Conservation (phyloP, 2,113 vertebrate species). For the Ceratotherium simum region DNA sequence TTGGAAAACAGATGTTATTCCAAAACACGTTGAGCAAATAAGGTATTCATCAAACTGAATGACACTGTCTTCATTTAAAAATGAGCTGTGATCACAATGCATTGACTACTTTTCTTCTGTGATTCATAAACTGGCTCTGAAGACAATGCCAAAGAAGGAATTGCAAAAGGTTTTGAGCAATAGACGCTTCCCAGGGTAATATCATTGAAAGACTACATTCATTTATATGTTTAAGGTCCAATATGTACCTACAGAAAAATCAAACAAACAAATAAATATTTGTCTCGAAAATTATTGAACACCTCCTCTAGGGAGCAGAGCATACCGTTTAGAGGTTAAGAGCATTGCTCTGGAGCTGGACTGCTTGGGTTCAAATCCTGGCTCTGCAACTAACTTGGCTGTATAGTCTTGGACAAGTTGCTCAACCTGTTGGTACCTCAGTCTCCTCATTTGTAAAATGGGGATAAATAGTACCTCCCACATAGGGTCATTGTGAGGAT, state of each 20-base stretch:
- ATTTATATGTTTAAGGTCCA: background rate
- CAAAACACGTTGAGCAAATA: background rate
- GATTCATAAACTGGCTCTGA: slow-evolving; percentile 25
- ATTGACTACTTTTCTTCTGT: slow-evolving; percentile 15
- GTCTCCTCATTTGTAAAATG: slow-evolving; percentile 44
- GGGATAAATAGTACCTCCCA: background rate
- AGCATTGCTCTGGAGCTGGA: background rate
- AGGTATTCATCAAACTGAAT: background rate
- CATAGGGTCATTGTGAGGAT: background rate
- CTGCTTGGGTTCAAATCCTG: background rate
- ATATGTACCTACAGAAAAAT: background rate
- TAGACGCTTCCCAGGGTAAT: background rate
- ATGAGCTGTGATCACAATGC: background rate
- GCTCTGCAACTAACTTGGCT: background rate
- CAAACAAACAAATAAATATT: background rate
- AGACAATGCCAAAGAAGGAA: slow-evolving; percentile 41
- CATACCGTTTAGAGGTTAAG: background rate
- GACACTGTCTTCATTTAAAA: background rate
- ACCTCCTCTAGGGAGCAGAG: background rate
- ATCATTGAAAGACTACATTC: slow-evolving; percentile 6
- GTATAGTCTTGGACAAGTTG: background rate
- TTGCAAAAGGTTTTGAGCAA: background rate
- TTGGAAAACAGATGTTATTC: background rate
- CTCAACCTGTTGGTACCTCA: background rate
- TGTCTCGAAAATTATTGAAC: slow-evolving; percentile 17